Base-by-base conservation (phyloP, 2,888 invertebrate species). In the Ctena decussata region DNA sequence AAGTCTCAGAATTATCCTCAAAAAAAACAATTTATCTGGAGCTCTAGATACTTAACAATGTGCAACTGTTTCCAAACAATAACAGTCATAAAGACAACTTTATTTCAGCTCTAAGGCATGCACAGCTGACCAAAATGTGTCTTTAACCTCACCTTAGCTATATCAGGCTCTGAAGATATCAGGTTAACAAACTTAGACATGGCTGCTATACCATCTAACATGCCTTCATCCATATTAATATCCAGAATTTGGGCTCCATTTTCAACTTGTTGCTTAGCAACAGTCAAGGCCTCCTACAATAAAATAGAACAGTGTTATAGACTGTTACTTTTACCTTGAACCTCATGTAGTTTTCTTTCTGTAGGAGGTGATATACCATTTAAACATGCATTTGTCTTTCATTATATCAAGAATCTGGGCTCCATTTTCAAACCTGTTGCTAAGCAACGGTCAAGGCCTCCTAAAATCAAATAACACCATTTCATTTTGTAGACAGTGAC, bases 191-290 rank as follows among this genome's bases (percentile, higher is more conserved):
- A 97, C 77, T 96, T 96, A 8, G 96, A 94, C 96, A 97, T 97
- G 24, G 96, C 96, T 12, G 94, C 91, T 35, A 94, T 92, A 0
- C 97, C 96, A 91, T 97, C 96, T 81, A 97, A 93, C 96, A 97
- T 96, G 24, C 97, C 97, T 89, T 97, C 97, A 91, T 97, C 97
- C 96, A 97, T 96, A 93, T 97, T 97, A 70, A 97, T 96, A 90
- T 97, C 97, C 37, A 97, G 89, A 37, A 97, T 93, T 93, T 97
- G 97, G 0, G 97, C 97, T 69, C 97, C 97, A 91, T 96, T 96
- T 92, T 97, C 97, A 12, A 97, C 97, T 93, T 97, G 97, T 1
- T 88, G 82, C 89, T 96, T 96, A 27, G 97, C 97, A 77, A 97
- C 94, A 27, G 91, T 93, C 84, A 97, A 93, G 0, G 97, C 97